These are phyloP conservation scores for Hipposideros armiger DNA, from an alignment of 2,113 vertebrate species.

Conservation along the genomic window DNA sequence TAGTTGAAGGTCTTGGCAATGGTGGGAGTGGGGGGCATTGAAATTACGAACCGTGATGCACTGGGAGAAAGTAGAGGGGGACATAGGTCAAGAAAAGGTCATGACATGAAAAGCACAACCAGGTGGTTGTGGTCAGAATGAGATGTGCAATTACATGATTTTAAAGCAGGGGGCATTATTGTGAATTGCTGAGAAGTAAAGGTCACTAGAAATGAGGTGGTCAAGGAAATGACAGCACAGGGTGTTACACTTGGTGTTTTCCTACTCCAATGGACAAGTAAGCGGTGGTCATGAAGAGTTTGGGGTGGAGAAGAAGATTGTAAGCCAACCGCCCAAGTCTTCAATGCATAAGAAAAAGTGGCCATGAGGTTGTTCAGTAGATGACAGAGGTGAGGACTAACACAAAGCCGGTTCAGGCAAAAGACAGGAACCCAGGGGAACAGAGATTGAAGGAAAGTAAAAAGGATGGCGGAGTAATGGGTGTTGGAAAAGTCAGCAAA, in stretches of 20 bases:
- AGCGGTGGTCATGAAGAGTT: neutral
- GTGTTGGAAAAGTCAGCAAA: neutral
- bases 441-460: neutral
- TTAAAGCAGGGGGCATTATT: neutral
- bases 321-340: neutral
- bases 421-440: neutral
- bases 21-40: neutral
- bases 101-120: neutral
- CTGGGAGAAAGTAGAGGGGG: conserved; percentile 33
- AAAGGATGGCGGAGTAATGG: neutral
- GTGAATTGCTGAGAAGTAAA: neutral
- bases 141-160: neutral
- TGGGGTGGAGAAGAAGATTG: neutral
- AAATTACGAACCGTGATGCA: conserved; percentile 30
- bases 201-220: neutral
- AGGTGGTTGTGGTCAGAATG: neutral
- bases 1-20: neutral
- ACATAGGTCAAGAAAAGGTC: conserved; percentile 43
- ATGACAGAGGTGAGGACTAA: neutral
- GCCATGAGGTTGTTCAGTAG: neutral
- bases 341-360: neutral
- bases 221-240: neutral
- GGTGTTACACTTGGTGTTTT: neutral
- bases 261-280: neutral
- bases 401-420: neutral